Base-by-base conservation (phyloP, 2,113 vertebrate species). In the Pitta sordida region DNA sequence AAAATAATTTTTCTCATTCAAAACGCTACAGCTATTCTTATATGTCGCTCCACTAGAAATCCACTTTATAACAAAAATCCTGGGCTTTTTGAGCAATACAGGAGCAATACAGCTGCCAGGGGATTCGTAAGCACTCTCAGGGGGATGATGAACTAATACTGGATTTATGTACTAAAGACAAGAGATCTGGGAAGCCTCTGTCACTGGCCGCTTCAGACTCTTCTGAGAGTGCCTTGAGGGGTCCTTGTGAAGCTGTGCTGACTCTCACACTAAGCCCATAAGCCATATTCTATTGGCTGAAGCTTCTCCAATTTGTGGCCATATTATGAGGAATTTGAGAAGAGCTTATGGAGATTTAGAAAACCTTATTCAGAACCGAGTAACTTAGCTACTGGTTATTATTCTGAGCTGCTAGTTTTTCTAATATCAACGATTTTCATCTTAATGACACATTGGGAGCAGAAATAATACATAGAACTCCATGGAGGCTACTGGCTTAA, bases 341-440 rank as follows among this genome's bases (percentile, higher is more conserved):
- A 92, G 15, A 87, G 83, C 24, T 95, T 91, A 65, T 32, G 29
- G 71, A 92, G 83, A 96, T 85, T 95, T 87, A 91, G 49, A 87
- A 70, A 70, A 51, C 44, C 24, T 87, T 93, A 59, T 67, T 86
- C 74, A 84, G 63, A 77, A 74, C 13, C n/a, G 63, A 58, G 69
- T 52, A 75, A 27, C 67, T 91, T 91, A 94, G 44, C 64, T 83
- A 37, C 37, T 91, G 46, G 75, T 62, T 89, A 75, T 96, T 93
- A 89, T 93, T 93, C 48, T 73, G 70, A 46, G 22, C 27, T 80
- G 37, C 37, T 44, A 48, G 0, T 52, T 94, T 81, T 85, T 89
- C 41, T 69, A 55, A 86, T n/a, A 69, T 85, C 44, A 75, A 34
- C 78, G 3, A 88, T 93, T 95, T 96, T 92, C 2, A n/a, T 88